Evolutionary conservation across 2,888 invertebrate species (phyloP).

Genomic region (Serrognathus titanus): DNA sequence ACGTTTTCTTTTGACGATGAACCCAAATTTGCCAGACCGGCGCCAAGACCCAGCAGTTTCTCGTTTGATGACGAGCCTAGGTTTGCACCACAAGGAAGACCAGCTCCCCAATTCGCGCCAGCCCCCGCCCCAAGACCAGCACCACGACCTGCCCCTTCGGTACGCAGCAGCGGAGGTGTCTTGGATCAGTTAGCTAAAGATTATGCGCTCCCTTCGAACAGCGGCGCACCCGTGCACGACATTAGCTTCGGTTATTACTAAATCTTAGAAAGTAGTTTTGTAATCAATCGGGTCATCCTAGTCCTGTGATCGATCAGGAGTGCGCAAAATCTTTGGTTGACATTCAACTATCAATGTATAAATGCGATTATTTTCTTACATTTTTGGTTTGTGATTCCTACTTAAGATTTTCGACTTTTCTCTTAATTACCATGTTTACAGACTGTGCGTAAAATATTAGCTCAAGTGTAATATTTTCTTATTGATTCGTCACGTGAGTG

Average conservation of each 20-base stretch:
- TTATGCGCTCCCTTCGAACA: conserved; percentile 70
- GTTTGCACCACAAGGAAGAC: conserved; percentile 44
- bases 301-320: conserved; percentile 12
- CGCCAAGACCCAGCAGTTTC: conserved; percentile 31
- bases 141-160: conserved; percentile 34
- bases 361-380: neutral
- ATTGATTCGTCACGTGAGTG: neutral
- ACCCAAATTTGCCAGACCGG: conserved; percentile 25
- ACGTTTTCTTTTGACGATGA: conserved; percentile 25
- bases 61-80: conserved; percentile 41
- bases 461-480: too few relatives aligned
- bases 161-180: conserved; percentile 54
- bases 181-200: conserved; percentile 79
- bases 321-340: conserved; percentile 11
- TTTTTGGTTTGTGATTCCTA: conserved; percentile 16
- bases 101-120: conserved; percentile 29
- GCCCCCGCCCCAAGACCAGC: conserved; percentile 33
- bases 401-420: conserved; percentile 9
- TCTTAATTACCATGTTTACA: conserved; percentile 4
- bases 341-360: conserved; percentile 12
- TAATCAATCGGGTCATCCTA: conserved; percentile 14
- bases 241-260: conserved; percentile 81
- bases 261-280: conserved; percentile 25
- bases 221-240: conserved; percentile 70
- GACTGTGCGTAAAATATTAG: conserved; percentile 8